Evolutionary conservation across 2,113 vertebrate species (phyloP).

Genomic region (Daubentonia madagascariensis): DNA sequence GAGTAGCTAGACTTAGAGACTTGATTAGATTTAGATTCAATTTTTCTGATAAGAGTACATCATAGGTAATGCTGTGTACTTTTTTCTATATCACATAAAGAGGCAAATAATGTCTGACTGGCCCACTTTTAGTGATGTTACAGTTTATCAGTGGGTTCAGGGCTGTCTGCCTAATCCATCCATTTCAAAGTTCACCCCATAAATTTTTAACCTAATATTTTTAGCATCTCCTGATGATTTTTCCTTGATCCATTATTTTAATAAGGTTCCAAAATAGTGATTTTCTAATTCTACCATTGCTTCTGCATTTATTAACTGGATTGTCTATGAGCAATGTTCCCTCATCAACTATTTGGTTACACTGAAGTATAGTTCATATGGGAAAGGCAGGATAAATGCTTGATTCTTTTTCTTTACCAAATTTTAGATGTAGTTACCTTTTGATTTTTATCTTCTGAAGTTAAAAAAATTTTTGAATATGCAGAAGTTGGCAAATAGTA

Average conservation of each 20-base stretch:
- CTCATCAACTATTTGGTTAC: not conserved
- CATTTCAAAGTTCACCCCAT: not conserved
- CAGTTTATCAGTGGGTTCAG: not conserved
- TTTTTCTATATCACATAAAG: not conserved
- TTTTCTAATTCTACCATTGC: not conserved
- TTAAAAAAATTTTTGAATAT: not conserved
- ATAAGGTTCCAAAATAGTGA: not conserved
- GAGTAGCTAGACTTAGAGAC: not conserved
- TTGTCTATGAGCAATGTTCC: not conserved
- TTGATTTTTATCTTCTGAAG: not conserved
- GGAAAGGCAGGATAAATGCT: not conserved
- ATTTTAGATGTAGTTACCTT: constrained; percentile 5
- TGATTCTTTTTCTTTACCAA: not conserved
- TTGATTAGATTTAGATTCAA: not conserved
- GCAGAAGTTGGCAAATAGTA: not conserved
- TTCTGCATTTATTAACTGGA: not conserved
- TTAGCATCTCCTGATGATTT: not conserved
- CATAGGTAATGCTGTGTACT: not conserved
- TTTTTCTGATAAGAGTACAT: not conserved
- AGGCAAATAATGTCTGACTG: not conserved
- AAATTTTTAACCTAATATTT: not conserved
- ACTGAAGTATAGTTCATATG: not conserved
- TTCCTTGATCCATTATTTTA: not conserved
- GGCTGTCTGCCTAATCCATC: not conserved
- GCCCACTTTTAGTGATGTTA: not conserved